These are phyloP conservation scores for Abscondita cerata DNA, from an alignment of 2,888 invertebrate genomes.

Conservation along the genomic window DNA sequence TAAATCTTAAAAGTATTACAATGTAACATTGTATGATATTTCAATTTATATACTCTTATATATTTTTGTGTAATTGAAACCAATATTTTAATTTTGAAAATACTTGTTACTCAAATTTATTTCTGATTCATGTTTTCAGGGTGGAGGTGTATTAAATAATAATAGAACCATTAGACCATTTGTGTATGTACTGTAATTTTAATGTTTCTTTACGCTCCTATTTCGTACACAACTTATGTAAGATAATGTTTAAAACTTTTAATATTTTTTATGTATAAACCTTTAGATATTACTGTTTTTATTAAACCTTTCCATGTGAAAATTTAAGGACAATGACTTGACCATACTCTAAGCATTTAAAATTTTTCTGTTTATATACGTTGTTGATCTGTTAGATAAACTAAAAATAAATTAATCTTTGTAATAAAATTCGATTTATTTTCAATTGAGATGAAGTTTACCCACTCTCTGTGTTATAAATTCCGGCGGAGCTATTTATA, in stretches of 20 bases:
- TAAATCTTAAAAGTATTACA: too few species aligned
- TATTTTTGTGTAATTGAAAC: too few species aligned
- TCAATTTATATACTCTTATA: too few species aligned
- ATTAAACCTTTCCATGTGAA: constrained; percentile 26
- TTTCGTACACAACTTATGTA: constrained; percentile 31
- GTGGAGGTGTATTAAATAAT: too few species aligned
- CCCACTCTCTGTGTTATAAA: background rate
- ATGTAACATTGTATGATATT: too few species aligned
- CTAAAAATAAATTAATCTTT: constrained; percentile 52
- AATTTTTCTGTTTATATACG: constrained; percentile 50
- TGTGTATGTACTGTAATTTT: constrained; percentile 31
- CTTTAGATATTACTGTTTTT: constrained; percentile 32
- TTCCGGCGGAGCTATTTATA: background rate
- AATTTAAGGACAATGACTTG: constrained; percentile 28
- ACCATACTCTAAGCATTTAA: constrained; percentile 36
- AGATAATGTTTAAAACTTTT: constrained; percentile 32
- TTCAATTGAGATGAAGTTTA: background rate
- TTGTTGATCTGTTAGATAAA: constrained; percentile 55
- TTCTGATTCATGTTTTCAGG: too few species aligned
- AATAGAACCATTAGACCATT: constrained; percentile 20
- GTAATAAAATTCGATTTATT: constrained; percentile 41
- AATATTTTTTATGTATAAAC: constrained; percentile 29
- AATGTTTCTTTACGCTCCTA: constrained; percentile 33
- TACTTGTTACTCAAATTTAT: too few species aligned
- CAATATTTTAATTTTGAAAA: too few species aligned